Evolutionary conservation across 2,797 vertebrate genomes (phyloP), one percentile per base, ranked within the genome.

Genomic region (Paratrypauchen microcephalus): DNA sequence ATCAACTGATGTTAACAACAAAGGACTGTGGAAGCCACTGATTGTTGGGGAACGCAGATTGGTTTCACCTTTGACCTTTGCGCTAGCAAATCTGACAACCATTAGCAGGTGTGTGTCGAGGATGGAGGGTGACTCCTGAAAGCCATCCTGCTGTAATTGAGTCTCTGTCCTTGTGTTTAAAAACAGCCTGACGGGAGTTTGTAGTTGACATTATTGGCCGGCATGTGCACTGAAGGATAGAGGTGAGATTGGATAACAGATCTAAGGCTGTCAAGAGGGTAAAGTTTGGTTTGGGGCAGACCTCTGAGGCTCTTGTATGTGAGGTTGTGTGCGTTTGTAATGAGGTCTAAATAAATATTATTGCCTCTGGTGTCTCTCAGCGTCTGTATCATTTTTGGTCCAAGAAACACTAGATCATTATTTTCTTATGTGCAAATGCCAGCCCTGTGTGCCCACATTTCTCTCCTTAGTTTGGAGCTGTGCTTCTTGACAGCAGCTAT

Each of bases 111-210:
- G 90, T 83, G 85, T 80, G 79, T 74, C 60, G 69, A 62, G 79
- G 80, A 74, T 45, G 68, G 79, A 65, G 78, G 80, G 69, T 66
- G 83, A 83, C 88, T 86, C 85, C 79, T 69, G 73, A 90, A 89
- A 93, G 86, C 87, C 84, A 82, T 92, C 89, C 87, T 84, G 76
- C 78, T 92, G 92, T 91, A 91, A 93, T 91, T 91, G 84, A 92
- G 82, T 89, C 86, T 85, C 89, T 87, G 90, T 91, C 91, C 91
- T 93, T 91, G 89, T 91, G 88, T 91, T 90, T 89, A 89, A 90
- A 91, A 92, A 91, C 90, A 90, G 90, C 87, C 79, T 82, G 87
- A 90, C 87, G 78, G 83, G 78, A 88, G 88, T 81, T 88, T 48
- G 83, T 87, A 84, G 82, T 84, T 86, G 87, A 88, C 89, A 88